Base-by-base conservation (phyloP, 2,797 vertebrate genomes). In the Pangasius sanitwongsei region DNA sequence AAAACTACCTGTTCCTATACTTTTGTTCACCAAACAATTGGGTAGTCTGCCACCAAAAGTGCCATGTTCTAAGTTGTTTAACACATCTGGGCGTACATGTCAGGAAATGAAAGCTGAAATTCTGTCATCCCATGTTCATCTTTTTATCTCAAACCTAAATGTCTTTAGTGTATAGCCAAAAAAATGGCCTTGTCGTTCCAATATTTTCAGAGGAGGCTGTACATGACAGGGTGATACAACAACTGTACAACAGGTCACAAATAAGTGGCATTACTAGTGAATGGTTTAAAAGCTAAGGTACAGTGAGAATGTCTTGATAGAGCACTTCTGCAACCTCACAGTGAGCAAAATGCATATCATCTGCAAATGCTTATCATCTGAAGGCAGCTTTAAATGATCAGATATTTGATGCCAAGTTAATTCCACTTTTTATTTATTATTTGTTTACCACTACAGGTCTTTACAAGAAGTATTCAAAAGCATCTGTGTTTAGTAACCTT, bases 341-440 rank as follows among this genome's bases (percentile, higher is more conserved):
- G 1, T 80, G 77, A 55, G 28, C 50, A 55, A 50, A 77, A 50
- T 74, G 37, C 18, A 74, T 25, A 74, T 12, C 3, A 74, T 44
- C 37, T 44, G 20, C 20, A 78, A 31, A 53, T 2, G 31, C 18
- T 78, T 16, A 57, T 81, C 53, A 81, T 34, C 53, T 81, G 31
- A 81, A 61, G 80, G 55, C 80, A 59, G 80, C 20, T 82, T 61
- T 82, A 82, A 53, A 41, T 41, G 55, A 82, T 82, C 31, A 41
- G 9, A 41, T 34, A 31, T 59, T 81, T 81, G 18, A 81, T 59
- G 31, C 59, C 3, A 23, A 2, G 31, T 81, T 34, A 25, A 57
- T 13, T 41, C 31, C 53, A 55, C n/a, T 55, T 80, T 80, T n/a
- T 15, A 18, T 44, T 50, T 78, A 78, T 15, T 53, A 53, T 61